These are phyloP conservation scores for Ciconia maguari DNA, from an alignment of 2,113 vertebrate genomes.

Conservation along the genomic window DNA sequence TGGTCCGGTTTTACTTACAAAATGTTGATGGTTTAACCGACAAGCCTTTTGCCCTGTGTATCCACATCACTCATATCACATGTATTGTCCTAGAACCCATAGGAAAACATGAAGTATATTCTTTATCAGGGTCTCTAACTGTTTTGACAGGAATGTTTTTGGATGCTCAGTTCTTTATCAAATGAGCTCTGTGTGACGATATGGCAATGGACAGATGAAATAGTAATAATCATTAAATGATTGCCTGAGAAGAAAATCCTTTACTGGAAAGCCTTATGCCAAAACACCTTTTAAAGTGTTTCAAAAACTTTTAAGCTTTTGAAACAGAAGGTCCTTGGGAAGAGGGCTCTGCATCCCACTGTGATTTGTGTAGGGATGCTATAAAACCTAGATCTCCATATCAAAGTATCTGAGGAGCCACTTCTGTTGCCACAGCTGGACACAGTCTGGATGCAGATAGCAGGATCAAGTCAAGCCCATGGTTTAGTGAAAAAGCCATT, in stretches of 20 bases:
- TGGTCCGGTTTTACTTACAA: background rate
- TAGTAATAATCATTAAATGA: background rate
- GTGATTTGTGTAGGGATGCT: background rate
- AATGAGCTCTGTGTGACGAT: background rate
- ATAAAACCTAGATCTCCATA: background rate
- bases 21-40: background rate
- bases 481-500: background rate
- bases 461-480: background rate
- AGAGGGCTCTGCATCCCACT: background rate
- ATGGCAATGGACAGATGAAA: background rate
- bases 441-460: background rate
- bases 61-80: background rate
- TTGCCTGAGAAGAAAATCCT: background rate
- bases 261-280: background rate
- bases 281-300: background rate
- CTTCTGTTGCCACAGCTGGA: background rate
- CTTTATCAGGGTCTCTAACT: background rate
- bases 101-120: background rate
- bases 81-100: fast-evolving
- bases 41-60: background rate
- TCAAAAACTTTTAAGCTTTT: background rate
- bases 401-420: background rate
- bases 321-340: background rate
- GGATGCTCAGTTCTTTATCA: background rate
- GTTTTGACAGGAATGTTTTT: background rate